Evolutionary conservation across 2,113 vertebrate genomes (phyloP), one percentile per base, ranked within the genome.

Genomic region (Paralichthys olivaceus): DNA sequence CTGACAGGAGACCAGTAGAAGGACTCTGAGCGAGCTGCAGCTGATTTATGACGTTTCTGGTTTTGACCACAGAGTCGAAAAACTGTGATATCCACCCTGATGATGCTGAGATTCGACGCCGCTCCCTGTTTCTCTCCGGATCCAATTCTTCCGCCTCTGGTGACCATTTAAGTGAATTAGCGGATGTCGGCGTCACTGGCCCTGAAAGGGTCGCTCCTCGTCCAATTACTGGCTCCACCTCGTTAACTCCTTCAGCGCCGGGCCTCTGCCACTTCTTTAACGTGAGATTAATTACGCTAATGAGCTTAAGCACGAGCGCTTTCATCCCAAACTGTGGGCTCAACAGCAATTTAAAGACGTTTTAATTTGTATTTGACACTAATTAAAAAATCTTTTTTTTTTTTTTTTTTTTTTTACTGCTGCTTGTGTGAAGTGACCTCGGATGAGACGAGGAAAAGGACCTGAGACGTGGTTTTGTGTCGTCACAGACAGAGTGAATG

Each of bases 241-340:
- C 80, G 78, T 92, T 91, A 87, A 87, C 90, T 83, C 87, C 83
- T 87, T 68, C 84, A 72, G 59, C 4, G 53, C 84, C 53, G 25
- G 51, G 25, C 69, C 67, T 29, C 34, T 57, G 57, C 56, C 59
- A 23, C 74, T 79, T 68, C 49, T 64, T 64, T 73, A 56, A 54
- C 53, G 84, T 80, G 62, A 71, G 55, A 62, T 75, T 92, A 84
- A 90, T 92, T 91, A 91, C 84, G 81, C 90, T 89, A 92, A 93
- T 91, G 69, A 90, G 72, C 75, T 70, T 79, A 67, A 83, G 77
- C 84, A 66, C 83, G 12, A 74, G 74, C 68, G 62, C 80, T 66
- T 72, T 82, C 76, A 57, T 79, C 69, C 64, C 81, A 81, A 88
- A 83, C 68, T 75, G 64, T 56, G 23, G 69, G 58, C 76, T 80